phyloP scores from a whole-genome alignment of 2,113 vertebrate species.

The Numenius arquata region DNA sequence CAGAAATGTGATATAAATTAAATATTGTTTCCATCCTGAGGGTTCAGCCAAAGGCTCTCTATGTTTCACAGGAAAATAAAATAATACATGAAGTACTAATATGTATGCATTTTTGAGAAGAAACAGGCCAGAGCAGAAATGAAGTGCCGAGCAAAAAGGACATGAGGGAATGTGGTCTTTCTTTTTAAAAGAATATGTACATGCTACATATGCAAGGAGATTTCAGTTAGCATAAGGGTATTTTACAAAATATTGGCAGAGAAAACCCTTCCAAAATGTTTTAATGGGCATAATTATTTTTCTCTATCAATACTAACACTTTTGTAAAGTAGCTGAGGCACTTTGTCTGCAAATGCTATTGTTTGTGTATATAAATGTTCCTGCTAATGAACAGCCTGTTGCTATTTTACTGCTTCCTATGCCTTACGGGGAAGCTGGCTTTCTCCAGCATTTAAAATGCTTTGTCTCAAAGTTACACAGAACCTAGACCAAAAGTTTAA shows the following conservation, averaged over 20 bases:
- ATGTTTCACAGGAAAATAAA: slow-evolving; percentile 37
- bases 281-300: neutral
- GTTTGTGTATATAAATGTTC: neutral
- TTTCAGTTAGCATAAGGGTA: neutral
- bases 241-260: neutral
- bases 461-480: neutral
- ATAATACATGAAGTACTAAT: slow-evolving; percentile 16
- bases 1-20: slow-evolving; percentile 39
- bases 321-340: neutral
- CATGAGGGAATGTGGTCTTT: neutral
- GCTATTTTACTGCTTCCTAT: neutral
- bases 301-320: neutral
- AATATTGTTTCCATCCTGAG: slow-evolving; percentile 19
- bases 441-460: neutral
- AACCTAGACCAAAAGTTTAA: neutral
- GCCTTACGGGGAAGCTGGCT: neutral
- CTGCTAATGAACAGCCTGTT: neutral
- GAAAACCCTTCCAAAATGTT: neutral
- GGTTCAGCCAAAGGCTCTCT: slow-evolving; percentile 44
- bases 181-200: neutral
- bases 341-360: neutral
- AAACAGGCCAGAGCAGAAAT: neutral
- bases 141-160: neutral
- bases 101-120: slow-evolving; percentile 12
- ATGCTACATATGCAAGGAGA: neutral